These are phyloP conservation scores for Microchirus variegatus DNA, from an alignment of 2,797 vertebrate genomes.

Conservation along the genomic window DNA sequence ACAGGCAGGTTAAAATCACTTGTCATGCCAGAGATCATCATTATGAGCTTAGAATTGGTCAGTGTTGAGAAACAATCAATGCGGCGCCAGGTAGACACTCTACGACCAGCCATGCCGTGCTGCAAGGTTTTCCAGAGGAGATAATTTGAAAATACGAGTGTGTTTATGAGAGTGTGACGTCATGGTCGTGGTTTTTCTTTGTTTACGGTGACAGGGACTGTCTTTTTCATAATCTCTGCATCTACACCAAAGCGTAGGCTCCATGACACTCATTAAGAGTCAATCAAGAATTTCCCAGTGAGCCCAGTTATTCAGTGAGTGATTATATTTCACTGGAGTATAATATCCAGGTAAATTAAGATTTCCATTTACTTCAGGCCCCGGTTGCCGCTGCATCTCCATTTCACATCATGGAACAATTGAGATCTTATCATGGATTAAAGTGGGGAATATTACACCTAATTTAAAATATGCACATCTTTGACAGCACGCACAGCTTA, in stretches of 20 bases:
- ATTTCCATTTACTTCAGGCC: constrained; percentile 79
- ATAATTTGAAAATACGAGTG: constrained; percentile 68
- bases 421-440: constrained; percentile 83
- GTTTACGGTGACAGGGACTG: constrained; percentile 7
- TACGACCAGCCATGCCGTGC: constrained; percentile 54
- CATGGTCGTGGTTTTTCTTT: constrained; percentile 43
- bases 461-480: constrained; percentile 81
- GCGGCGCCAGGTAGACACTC: constrained; percentile 72
- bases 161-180: constrained; percentile 45
- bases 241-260: constrained; percentile 64
- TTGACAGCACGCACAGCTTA: constrained; percentile 60
- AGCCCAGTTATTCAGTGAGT: constrained; percentile 70
- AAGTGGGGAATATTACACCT: constrained; percentile 77
- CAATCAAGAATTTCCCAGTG: constrained; percentile 70
- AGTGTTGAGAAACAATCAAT: constrained; percentile 81
- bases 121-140: constrained; percentile 68
- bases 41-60: constrained; percentile 87
- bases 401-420: constrained; percentile 80
- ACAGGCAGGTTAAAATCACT: constrained; percentile 86
- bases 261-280: constrained; percentile 70
- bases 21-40: constrained; percentile 85
- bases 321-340: constrained; percentile 78
- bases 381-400: constrained; percentile 73
- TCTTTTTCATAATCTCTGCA: constrained; percentile 56
- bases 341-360: constrained; percentile 83